Evolutionary conservation across 2,797 vertebrate species (phyloP).

Genomic region (Garrulus glandarius): DNA sequence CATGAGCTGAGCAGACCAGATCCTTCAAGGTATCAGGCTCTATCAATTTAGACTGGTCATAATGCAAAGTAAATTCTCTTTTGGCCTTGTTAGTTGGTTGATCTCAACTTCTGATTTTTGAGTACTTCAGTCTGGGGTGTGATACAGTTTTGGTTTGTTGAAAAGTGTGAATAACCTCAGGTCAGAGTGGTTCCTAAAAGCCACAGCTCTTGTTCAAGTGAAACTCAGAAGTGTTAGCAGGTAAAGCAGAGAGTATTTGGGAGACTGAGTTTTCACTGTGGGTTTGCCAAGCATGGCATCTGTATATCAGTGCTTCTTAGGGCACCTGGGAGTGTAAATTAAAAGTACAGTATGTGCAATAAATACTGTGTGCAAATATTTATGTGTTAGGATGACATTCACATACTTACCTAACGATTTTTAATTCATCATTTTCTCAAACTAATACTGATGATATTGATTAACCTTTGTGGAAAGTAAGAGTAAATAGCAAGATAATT

Average conservation of each 20-base stretch:
- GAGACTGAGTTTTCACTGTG: not conserved
- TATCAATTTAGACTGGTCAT: not conserved
- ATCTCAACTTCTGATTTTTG: not conserved
- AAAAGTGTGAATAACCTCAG: not conserved
- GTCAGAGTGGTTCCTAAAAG: not conserved
- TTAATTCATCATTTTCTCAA: not conserved
- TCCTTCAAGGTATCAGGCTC: not conserved
- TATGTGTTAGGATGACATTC: not conserved
- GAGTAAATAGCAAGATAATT: not conserved
- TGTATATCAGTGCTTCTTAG: not conserved
- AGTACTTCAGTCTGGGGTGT: not conserved
- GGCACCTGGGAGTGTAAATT: not conserved
- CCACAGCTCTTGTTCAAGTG: not conserved
- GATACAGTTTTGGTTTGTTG: not conserved
- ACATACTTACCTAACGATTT: not conserved
- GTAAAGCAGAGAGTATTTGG: not conserved
- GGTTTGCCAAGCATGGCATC: not conserved
- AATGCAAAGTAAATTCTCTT: not conserved
- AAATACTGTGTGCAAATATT: not conserved
- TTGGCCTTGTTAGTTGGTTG: not conserved
- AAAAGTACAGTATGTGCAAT: not conserved
- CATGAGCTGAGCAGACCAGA: not conserved
- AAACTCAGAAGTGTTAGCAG: not conserved
- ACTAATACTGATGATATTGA: not conserved
- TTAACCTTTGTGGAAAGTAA: not conserved